Evolutionary conservation across 1,140 invertebrate genomes (phyloP).

Genomic region (Lutraria rhynchaena): DNA sequence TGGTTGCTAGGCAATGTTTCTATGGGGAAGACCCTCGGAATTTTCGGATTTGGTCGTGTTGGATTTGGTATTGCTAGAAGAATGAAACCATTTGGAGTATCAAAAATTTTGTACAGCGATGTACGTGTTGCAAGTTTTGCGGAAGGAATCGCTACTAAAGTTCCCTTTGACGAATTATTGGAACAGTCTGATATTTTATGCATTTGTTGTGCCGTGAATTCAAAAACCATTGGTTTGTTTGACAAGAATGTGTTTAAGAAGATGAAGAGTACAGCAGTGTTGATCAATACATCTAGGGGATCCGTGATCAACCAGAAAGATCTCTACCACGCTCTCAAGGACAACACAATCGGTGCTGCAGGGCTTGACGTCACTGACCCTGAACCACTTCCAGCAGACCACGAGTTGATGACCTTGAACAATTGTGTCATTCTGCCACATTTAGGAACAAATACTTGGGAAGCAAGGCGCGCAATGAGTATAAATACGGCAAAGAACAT

Average conservation of each 20-base stretch:
- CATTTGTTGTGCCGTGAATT: constrained; percentile 69
- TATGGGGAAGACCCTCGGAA: constrained; percentile 90
- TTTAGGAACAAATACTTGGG: constrained; percentile 54
- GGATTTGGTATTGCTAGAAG: constrained; percentile 86
- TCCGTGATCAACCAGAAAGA: constrained; percentile 70
- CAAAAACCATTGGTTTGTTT: constrained; percentile 66
- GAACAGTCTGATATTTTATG: constrained; percentile 74
- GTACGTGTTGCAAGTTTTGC: constrained; percentile 84
- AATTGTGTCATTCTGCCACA: constrained; percentile 65
- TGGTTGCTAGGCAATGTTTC: constrained; percentile 94
- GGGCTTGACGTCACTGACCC: constrained; percentile 70
- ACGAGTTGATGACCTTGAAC: constrained; percentile 53
- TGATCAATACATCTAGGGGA: constrained; percentile 74
- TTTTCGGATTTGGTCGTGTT: constrained; percentile 91
- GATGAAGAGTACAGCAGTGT: constrained; percentile 81
- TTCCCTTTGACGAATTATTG: constrained; percentile 82
- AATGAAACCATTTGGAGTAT: constrained; percentile 87
- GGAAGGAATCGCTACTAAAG: constrained; percentile 86
- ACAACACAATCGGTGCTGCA: constrained; percentile 58
- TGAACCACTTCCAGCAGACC: constrained; percentile 64
- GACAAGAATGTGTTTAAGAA: constrained; percentile 68
- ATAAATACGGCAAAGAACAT: constrained; percentile 58
- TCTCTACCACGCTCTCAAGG: constrained; percentile 74
- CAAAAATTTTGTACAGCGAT: constrained; percentile 87
- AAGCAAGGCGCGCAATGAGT: constrained; percentile 51